Percentiles rank a stretch among this genome's conserved stretches.
Evolutionary conservation across 2,113 vertebrate species (phyloP).

Genomic region (Aramus guarauna): DNA sequence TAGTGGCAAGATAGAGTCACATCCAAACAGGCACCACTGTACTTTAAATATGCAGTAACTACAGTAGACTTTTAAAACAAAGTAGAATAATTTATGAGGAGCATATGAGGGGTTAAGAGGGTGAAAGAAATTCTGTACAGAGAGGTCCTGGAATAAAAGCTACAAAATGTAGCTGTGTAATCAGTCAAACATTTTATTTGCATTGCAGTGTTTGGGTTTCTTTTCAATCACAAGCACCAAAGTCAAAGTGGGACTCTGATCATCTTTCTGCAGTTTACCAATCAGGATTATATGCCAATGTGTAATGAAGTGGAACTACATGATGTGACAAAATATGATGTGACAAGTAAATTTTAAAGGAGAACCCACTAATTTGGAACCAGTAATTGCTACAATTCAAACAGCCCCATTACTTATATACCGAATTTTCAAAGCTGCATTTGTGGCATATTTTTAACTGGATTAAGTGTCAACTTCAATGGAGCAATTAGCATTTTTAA

Average conservation of each 20-base stretch:
- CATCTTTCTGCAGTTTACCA: background rate
- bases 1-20: background rate
- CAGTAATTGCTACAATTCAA: constrained; percentile 62
- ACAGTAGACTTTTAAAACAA: background rate
- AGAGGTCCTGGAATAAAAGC: background rate
- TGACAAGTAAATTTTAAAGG: constrained; percentile 47
- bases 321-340: constrained; percentile 43
- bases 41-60: background rate
- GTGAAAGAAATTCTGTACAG: background rate
- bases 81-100: background rate
- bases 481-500: constrained; percentile 67
- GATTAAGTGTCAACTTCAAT: constrained; percentile 66
- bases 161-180: background rate
- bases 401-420: constrained; percentile 46
- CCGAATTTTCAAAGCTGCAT: constrained; percentile 61
- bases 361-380: constrained; percentile 52
- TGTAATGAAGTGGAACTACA: constrained; percentile 7
- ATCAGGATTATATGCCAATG: background rate
- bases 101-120: background rate
- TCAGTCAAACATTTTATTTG: background rate
- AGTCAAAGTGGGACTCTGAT: background rate
- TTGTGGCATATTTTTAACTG: constrained; percentile 56
- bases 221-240: background rate
- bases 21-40: background rate
- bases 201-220: background rate